phyloP scores from a whole-genome alignment of 2,113 vertebrate species.

The Apistogramma diplotaenia region DNA sequence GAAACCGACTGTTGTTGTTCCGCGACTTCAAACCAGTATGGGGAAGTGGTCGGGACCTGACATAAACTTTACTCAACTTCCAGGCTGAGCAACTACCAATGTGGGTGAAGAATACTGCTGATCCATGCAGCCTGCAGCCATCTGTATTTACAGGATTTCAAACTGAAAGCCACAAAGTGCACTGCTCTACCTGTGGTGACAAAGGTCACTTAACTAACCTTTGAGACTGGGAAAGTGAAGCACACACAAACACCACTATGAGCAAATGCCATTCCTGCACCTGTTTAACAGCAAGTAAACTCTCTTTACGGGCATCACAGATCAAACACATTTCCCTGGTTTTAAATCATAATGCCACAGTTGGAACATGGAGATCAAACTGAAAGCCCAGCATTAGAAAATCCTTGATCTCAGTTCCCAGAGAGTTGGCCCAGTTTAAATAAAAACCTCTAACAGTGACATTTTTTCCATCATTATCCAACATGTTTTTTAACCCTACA shows the following conservation, averaged over 20 bases:
- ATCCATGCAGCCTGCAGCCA: not conserved
- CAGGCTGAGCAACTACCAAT: not conserved
- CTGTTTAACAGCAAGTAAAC: not conserved
- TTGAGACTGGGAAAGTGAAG: constrained; percentile 38
- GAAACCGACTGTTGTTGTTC: not conserved
- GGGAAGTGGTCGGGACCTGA: not conserved
- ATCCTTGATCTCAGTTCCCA: not conserved
- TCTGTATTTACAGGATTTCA: not conserved
- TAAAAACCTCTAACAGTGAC: not conserved
- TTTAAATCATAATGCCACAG: not conserved
- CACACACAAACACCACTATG: not conserved
- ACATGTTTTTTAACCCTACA: not conserved
- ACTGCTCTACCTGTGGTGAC: constrained; percentile 19
- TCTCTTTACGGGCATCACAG: not conserved
- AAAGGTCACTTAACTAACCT: constrained; percentile 65
- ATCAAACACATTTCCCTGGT: not conserved
- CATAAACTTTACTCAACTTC: not conserved
- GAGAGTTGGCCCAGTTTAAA: not conserved
- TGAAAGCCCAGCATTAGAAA: not conserved
- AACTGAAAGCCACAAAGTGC: constrained; percentile 3
- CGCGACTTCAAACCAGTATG: not conserved
- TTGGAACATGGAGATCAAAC: not conserved
- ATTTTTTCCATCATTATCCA: not conserved
- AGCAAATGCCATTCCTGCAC: not conserved
- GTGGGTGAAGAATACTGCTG: not conserved